Evolutionary conservation across 2,888 invertebrate species (phyloP).

Genomic region (Trachelus iudaicus): DNA sequence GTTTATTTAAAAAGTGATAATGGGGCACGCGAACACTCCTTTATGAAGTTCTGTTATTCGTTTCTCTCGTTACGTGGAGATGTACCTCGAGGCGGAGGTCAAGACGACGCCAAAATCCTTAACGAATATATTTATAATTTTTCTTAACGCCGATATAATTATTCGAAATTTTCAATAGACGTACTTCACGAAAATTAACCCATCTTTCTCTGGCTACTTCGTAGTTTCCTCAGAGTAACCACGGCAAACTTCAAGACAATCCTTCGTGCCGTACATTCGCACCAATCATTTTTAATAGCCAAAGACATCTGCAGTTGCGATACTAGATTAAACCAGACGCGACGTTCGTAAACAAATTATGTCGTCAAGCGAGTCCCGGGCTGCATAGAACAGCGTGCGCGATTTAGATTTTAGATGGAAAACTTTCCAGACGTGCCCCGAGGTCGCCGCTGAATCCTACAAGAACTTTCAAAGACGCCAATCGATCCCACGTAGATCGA

Average conservation of each 20-base stretch:
- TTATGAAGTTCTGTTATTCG: background rate
- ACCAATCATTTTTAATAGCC: constrained; percentile 46
- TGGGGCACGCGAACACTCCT: constrained; percentile 6
- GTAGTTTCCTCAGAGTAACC: background rate
- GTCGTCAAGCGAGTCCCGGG: background rate
- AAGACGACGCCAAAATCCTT: background rate
- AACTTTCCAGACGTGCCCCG: background rate
- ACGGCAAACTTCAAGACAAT: background rate
- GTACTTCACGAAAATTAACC: background rate
- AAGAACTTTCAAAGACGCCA: background rate
- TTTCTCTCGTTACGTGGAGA: background rate
- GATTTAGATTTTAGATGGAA: background rate
- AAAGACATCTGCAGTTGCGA: constrained; percentile 29
- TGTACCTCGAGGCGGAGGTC: no score
- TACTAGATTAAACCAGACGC: background rate
- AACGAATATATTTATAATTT: background rate
- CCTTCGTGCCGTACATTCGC: constrained; percentile 22
- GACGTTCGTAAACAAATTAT: background rate
- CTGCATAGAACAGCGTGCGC: background rate
- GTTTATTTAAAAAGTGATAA: constrained; percentile 43
- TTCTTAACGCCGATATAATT: background rate
- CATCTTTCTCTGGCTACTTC: background rate
- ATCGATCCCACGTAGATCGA: background rate
- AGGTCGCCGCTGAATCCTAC: background rate
- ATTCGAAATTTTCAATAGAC: background rate